Evolutionary conservation across 2,113 vertebrate species (phyloP), one percentile per base, ranked within the genome.

Genomic region (Nycticorax nycticorax): DNA sequence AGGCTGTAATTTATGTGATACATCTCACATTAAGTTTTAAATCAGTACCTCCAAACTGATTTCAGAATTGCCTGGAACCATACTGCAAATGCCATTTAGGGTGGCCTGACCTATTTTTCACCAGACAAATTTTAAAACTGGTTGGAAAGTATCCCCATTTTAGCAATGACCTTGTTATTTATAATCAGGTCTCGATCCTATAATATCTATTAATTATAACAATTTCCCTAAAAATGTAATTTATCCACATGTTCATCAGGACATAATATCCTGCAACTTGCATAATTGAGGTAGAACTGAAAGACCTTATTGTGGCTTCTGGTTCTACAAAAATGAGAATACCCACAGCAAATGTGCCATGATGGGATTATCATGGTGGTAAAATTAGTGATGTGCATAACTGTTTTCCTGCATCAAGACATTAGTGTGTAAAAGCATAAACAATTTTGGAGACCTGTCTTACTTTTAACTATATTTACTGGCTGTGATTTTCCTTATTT

Each of bases 81-180:
- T 37, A 62, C 27, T 20, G 35, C 50, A 92, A 92, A 83, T 0
- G 1, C 23, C 11, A 20, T 60, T 88, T 80, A 83, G 23, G 39
- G n/a, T 89, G 78, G 27, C 71, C 71, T 85, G 77, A 77, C 91
- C 94, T 91, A 77, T 57, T 91, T 95, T 92, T 94, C 88, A 41
- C 41, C 75, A 79, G 71, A 73, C 15, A 50, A 73, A 50, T 64
- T 92, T 93, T 53, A 91, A 88, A 89, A 62, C 15, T 72, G 30
- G 16, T 85, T 66, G 52, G 63, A 76, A 88, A 85, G 12, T 43
- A 77, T 80, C 33, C 76, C 26, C 26, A 37, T 82, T 88, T 89
- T 92, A 94, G 84, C 64, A 88, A 55, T 77, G 87, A 83, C 63
- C 87, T 88, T 81, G 33, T 80, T 96, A 83, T 88, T 93, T 87